Evolutionary conservation across 2,797 vertebrate genomes (phyloP), one percentile per base, ranked within the genome.

Genomic region (Lutjanus argentimaculatus): DNA sequence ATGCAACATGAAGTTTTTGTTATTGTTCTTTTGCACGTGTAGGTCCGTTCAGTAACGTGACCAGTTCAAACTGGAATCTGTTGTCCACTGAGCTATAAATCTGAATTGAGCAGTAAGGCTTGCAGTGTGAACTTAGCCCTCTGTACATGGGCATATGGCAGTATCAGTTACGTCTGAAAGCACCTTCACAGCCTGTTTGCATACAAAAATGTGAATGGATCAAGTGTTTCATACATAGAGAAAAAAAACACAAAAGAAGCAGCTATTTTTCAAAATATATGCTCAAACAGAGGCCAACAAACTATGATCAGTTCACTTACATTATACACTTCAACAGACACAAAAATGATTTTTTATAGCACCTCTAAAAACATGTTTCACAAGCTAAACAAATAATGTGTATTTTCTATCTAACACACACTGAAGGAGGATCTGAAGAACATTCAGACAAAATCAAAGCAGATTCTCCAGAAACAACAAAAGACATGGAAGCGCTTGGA

Each of bases 391-490:
- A 30, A 61, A 55, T 10, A 2, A 61, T 62, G 4, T 64, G 21
- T 69, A 6, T 83, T 11, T 77, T n/a, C 21, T n/a, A 9, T 63
- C 8, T 10, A 49, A 65, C 16, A 21, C 19, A 36, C 30, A 0
- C 40, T 68, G 15, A 76, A 93, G 92, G 57, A 61, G 45, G 69
- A 91, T 36, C 73, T 93, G 75, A 61, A 6, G 22, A 63, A 8
- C 8, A 53, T 82, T 1, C 87, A 71, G 81, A 17, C 1, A 1
- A 68, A 73, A 57, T 75, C 79, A 63, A 49, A 58, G 53, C 6
- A 61, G 67, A 42, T 73, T 36, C 87, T 90, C 16, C 55, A 78
- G 62, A 45, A 74, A 5, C 76, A 79, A 3, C n/a, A 86, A 64
- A 55, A 58, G 40, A 67, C 74, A 40, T 1, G 1, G 48, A 59